These are phyloP conservation scores for Emys orbicularis DNA, from an alignment of 2,797 vertebrate genomes.

Conservation along the genomic window DNA sequence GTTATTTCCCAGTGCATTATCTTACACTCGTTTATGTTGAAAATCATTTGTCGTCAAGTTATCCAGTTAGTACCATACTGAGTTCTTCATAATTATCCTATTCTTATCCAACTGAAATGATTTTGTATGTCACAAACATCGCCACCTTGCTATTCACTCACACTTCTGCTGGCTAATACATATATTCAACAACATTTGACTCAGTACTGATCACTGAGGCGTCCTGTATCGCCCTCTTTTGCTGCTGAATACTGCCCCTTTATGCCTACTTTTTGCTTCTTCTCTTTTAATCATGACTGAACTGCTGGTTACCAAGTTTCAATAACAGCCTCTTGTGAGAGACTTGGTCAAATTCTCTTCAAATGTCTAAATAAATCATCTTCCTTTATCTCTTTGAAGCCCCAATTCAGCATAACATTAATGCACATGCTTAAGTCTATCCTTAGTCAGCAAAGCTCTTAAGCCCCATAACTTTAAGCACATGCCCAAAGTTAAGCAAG, in stretches of 20 bases:
- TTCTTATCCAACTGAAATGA: constrained; percentile 54
- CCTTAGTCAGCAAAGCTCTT: too few species aligned
- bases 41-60: constrained; percentile 72
- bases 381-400: neutral
- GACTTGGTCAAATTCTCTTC: neutral
- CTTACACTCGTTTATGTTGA: constrained; percentile 20
- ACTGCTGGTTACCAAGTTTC: neutral
- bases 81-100: constrained; percentile 62
- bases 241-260: neutral
- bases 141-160: neutral
- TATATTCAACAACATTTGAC: constrained; percentile 48
- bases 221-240: neutral
- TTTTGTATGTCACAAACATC: constrained; percentile 31
- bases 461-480: too few species aligned
- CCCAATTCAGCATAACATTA: neutral
- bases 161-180: constrained; percentile 49
- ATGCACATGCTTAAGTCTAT: neutral
- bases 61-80: constrained; percentile 50
- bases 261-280: neutral
- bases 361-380: neutral
- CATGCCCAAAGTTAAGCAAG: too few species aligned
- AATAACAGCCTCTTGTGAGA: neutral
- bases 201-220: constrained; percentile 34
- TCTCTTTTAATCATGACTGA: neutral
- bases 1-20: constrained; percentile 58